These are phyloP conservation scores for Dendropsophus ebraccatus DNA, from an alignment of 2,113 vertebrate species.

Conservation along the genomic window DNA sequence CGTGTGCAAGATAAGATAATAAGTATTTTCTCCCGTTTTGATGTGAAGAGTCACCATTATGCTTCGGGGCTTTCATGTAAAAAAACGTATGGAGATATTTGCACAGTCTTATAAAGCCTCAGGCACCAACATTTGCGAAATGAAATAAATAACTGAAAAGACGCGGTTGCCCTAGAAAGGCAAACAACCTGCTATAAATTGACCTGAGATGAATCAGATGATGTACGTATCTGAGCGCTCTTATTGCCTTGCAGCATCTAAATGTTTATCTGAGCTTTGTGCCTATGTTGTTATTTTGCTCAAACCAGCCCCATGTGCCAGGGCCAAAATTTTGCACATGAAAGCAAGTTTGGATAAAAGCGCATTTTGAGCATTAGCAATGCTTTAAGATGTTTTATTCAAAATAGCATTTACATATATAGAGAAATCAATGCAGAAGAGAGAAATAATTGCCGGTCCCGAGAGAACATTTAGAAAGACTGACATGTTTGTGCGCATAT, in stretches of 20 bases:
- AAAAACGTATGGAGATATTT: not conserved
- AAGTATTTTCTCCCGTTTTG: too few relatives aligned
- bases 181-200: slow-evolving; percentile 4
- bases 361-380: slow-evolving; percentile 28
- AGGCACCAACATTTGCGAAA: not conserved
- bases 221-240: not conserved
- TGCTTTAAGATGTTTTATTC: slow-evolving; percentile 52
- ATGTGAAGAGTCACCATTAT: not conserved
- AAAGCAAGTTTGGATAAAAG: slow-evolving; percentile 38
- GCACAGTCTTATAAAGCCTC: not conserved
- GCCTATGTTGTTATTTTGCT: not conserved
- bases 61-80: not conserved
- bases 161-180: not conserved
- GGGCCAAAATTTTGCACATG: slow-evolving; percentile 26
- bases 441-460: slow-evolving; percentile 30
- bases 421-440: slow-evolving; percentile 34
- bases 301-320: not conserved
- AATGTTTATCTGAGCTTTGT: not conserved
- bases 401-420: slow-evolving; percentile 45
- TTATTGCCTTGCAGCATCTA: not conserved
- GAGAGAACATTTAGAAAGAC: slow-evolving; percentile 33
- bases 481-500: not conserved
- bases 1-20: too few relatives aligned
- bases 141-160: slow-evolving; percentile 4
- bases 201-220: slow-evolving; percentile 5